Conservation (phyloP, 2,797 vertebrate species). For the Echiichthys vipera region DNA sequence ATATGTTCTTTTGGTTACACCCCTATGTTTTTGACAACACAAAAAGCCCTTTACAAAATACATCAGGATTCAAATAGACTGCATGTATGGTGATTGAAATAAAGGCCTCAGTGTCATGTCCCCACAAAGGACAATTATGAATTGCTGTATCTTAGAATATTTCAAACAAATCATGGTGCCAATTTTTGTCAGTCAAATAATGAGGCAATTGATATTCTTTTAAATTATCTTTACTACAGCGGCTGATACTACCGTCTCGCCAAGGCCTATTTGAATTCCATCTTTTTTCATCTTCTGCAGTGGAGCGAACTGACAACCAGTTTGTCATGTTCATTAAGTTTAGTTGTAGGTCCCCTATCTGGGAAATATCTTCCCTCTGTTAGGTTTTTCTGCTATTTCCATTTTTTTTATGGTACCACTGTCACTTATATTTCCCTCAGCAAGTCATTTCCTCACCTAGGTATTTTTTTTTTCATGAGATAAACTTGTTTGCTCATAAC, state of each 20-base stretch:
- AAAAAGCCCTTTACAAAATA: too few species aligned
- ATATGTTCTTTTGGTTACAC: too few species aligned
- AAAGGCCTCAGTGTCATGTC: too few species aligned
- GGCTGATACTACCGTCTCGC: slow-evolving; percentile 28
- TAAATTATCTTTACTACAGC: slow-evolving; percentile 6
- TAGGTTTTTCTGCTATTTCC: slow-evolving; percentile 40
- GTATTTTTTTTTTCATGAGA: slow-evolving; percentile 9
- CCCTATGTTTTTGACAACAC: too few species aligned
- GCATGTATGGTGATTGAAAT: too few species aligned
- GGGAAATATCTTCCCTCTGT: slow-evolving; percentile 42
- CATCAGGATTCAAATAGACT: too few species aligned
- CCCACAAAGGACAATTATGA: too few species aligned
- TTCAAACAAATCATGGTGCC: background rate
- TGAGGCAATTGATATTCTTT: slow-evolving; percentile 21
- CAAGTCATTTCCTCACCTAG: slow-evolving; percentile 7
- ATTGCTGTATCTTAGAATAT: too few species aligned
- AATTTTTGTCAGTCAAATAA: slow-evolving; percentile 15
- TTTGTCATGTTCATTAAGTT: slow-evolving; percentile 57
- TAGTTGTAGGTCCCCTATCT: slow-evolving; percentile 51
- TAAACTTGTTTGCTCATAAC: slow-evolving; percentile 10
- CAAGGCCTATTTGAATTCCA: slow-evolving; percentile 38
- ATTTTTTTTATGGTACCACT: slow-evolving; percentile 29
- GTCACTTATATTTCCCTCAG: slow-evolving; percentile 14
- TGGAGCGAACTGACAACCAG: slow-evolving; percentile 26
- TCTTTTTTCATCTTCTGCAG: slow-evolving; percentile 48